Conservation (phyloP, 1,140 invertebrate genomes). For the Hycleus cichorii region DNA sequence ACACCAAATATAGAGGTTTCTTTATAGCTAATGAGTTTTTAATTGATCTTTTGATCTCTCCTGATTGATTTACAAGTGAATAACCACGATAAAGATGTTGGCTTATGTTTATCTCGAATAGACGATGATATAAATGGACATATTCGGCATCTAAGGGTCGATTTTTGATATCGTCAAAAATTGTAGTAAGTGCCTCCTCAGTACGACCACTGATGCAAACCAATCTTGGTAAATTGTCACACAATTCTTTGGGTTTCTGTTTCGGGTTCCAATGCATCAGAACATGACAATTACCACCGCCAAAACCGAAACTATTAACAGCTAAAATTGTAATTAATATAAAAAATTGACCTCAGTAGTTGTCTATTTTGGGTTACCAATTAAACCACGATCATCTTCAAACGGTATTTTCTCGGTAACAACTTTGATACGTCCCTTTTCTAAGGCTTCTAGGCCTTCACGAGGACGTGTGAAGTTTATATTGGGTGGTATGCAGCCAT, state of each 20-base stretch:
- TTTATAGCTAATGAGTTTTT: not conserved
- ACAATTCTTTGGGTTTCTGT: constrained; percentile 43
- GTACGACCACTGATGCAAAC: constrained; percentile 56
- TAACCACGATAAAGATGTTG: constrained; percentile 54
- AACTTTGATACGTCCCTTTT: constrained; percentile 61
- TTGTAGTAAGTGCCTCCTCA: constrained; percentile 55
- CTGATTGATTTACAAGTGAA: constrained; percentile 44
- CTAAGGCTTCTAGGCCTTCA: constrained; percentile 62
- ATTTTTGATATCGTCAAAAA: constrained; percentile 59
- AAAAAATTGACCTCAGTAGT: no score
- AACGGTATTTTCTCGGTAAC: constrained; percentile 56
- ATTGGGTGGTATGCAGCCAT: constrained; percentile 68
- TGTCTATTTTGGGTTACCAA: constrained; percentile 21
- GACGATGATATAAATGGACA: constrained; percentile 46
- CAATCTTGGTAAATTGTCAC: constrained; percentile 53
- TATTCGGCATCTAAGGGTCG: constrained; percentile 51
- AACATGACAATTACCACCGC: constrained; percentile 59
- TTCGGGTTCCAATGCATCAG: constrained; percentile 52
- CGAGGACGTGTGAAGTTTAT: constrained; percentile 68
- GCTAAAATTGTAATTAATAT: constrained; percentile 1
- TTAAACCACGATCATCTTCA: constrained; percentile 50
- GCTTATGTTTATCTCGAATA: constrained; percentile 44
- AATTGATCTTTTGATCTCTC: constrained; percentile 28
- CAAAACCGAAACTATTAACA: constrained; percentile 58
- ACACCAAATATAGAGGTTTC: not conserved